Conservation (phyloP, 2,113 vertebrate species). For the Cheirogaleus medius region DNA sequence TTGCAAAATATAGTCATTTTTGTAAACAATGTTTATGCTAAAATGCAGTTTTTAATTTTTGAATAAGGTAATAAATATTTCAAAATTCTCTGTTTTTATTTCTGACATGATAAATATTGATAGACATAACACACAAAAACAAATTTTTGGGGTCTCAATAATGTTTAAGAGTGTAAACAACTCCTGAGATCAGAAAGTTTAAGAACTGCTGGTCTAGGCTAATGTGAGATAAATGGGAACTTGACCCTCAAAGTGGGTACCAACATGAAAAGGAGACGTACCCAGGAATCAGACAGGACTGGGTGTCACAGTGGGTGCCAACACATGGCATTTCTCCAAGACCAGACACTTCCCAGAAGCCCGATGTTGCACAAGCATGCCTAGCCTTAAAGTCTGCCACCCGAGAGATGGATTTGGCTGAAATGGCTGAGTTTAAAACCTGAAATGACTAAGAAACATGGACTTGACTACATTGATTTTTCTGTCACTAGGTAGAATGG, state of each 20-base stretch:
- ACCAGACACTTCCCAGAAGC: background rate
- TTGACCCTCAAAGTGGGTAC: background rate
- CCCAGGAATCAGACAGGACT: background rate
- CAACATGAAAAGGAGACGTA: background rate
- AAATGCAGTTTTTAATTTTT: conserved; percentile 1
- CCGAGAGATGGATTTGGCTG: background rate
- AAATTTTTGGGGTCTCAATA: background rate
- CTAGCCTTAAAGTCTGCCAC: background rate
- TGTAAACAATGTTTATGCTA: background rate
- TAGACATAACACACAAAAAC: background rate
- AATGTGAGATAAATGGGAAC: background rate
- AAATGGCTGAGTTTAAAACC: background rate
- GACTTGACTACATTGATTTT: background rate
- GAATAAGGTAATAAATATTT: background rate
- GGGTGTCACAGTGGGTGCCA: background rate
- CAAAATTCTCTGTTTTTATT: background rate
- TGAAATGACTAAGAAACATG: background rate
- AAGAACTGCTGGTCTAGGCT: background rate
- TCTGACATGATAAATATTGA: background rate
- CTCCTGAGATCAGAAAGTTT: background rate
- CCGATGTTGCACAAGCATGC: background rate
- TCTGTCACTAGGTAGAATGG: background rate
- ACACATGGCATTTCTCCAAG: background rate
- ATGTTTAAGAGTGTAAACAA: conserved; percentile 15
- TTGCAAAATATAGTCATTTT: conserved; percentile 52